phyloP scores from a whole-genome alignment of 37 sponge, comb jelly and placozoan species.

The Halichondria panicea region DNA sequence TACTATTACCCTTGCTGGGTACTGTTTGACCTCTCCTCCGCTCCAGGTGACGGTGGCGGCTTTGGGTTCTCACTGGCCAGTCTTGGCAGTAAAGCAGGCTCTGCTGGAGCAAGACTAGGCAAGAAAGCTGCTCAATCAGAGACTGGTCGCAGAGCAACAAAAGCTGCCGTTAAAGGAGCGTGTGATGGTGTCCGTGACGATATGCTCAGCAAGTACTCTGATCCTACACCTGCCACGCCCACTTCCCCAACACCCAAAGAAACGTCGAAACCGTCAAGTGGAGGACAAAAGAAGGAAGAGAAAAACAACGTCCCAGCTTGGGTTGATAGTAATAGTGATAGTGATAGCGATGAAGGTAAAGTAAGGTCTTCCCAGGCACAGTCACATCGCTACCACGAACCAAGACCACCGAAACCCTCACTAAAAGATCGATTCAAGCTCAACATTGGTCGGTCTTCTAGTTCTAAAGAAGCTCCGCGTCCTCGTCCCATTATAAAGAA shows the following conservation, averaged over 20 bases:
- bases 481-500: not conserved
- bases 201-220: conserved; percentile 20
- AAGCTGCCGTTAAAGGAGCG: conserved; percentile 73
- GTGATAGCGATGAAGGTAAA: not conserved
- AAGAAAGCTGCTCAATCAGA: conserved; percentile 83
- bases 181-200: conserved; percentile 54
- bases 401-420: conserved; percentile 39
- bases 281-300: not conserved
- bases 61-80: not conserved
- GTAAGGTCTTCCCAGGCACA: not conserved
- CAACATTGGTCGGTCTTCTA: not conserved
- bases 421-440: conserved; percentile 6
- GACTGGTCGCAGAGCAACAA: conserved; percentile 58
- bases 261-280: not conserved
- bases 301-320: not conserved
- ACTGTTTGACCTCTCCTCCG: too few species aligned
- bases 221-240: conserved; percentile 10
- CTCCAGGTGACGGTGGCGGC: conserved; percentile 5
- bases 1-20: too few species aligned
- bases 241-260: not conserved
- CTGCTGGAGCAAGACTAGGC: conserved; percentile 59
- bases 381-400: not conserved
- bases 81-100: conserved; percentile 39
- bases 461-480: not conserved
- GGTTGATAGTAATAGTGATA: not conserved